These are phyloP conservation scores for Callospermophilus lateralis DNA, from an alignment of 2,113 vertebrate genomes.

Conservation along the genomic window DNA sequence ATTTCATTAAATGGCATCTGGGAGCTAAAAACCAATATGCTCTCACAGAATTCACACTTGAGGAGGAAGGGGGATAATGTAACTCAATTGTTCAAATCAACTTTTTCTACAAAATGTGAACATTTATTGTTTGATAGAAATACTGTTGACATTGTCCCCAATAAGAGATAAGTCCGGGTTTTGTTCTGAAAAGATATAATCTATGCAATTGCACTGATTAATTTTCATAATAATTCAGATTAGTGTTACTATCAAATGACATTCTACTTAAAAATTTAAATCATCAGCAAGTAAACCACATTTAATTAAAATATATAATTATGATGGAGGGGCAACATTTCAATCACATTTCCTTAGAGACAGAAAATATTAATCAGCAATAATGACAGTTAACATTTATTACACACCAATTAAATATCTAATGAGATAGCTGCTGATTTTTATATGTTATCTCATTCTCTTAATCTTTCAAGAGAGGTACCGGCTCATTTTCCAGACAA, in stretches of 20 bases:
- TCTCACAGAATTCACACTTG: background rate
- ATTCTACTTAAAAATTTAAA: slow-evolving; percentile 56
- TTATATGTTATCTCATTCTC: slow-evolving; percentile 26
- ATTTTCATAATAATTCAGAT: slow-evolving; percentile 43
- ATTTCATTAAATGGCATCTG: slow-evolving; percentile 36
- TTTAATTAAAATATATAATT: slow-evolving; percentile 60
- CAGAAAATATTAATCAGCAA: slow-evolving; percentile 49
- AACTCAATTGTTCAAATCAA: slow-evolving; percentile 40
- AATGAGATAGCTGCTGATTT: slow-evolving; percentile 22
- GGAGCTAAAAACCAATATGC: slow-evolving; percentile 33
- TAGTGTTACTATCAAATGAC: slow-evolving; percentile 37
- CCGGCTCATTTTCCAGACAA: slow-evolving; percentile 22
- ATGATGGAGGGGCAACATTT: background rate
- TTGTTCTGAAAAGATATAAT: slow-evolving; percentile 2
- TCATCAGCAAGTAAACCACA: slow-evolving; percentile 23
- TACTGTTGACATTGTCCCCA: background rate
- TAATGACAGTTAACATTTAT: slow-evolving; percentile 17
- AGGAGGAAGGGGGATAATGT: background rate
- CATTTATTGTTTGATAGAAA: slow-evolving; percentile 12
- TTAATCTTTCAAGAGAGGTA: background rate
- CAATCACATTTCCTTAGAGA: slow-evolving; percentile 39
- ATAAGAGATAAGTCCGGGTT: background rate
- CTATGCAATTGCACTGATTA: slow-evolving; percentile 47
- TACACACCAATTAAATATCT: slow-evolving; percentile 19
- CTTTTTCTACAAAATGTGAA: background rate